A percentile compares a stretch with the other conserved stretches of the same genome.
Conservation (phyloP, 1,140 invertebrate species). For the Neuroterus valhalla region DNA sequence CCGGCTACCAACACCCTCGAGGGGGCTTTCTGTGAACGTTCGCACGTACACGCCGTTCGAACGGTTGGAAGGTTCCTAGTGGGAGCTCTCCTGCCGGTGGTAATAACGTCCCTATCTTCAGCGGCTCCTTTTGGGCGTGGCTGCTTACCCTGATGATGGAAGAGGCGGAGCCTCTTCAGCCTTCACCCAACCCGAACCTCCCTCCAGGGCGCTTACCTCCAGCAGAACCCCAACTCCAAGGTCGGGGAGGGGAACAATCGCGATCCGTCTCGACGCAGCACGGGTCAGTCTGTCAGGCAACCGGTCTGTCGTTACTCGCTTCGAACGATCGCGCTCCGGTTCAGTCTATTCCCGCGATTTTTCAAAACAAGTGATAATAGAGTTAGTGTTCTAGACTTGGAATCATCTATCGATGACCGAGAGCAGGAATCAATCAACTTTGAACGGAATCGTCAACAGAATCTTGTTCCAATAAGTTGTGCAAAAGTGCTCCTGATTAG, state of each 20-base stretch:
- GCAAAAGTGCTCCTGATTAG: too few species aligned
- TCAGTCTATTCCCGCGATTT: constrained; percentile 57
- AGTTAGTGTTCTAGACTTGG: not conserved
- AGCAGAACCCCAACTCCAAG: constrained; percentile 69
- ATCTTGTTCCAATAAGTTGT: too few species aligned
- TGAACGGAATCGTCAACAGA: too few species aligned
- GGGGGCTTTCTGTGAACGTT: constrained; percentile 51
- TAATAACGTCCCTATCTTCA: constrained; percentile 46
- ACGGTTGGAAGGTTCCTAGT: constrained; percentile 32
- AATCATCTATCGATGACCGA: not conserved
- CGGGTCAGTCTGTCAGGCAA: constrained; percentile 75
- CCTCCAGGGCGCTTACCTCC: constrained; percentile 62
- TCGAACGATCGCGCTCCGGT: constrained; percentile 55
- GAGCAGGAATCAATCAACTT: not conserved
- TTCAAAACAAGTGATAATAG: constrained; percentile 48
- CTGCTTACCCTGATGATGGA: constrained; percentile 47
- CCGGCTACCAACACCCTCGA: constrained; percentile 31
- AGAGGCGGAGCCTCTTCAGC: constrained; percentile 61
- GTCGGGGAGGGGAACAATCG: constrained; percentile 62
- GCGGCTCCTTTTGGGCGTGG: constrained; percentile 51
- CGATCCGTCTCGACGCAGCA: constrained; percentile 70
- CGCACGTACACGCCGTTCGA: constrained; percentile 49
- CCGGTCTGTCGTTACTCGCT: constrained; percentile 71
- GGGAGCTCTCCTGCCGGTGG: constrained; percentile 35
- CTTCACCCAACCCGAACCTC: constrained; percentile 37